phyloP scores from a whole-genome alignment of 2,888 invertebrate genomes.

The Andricus quercusramuli region DNA sequence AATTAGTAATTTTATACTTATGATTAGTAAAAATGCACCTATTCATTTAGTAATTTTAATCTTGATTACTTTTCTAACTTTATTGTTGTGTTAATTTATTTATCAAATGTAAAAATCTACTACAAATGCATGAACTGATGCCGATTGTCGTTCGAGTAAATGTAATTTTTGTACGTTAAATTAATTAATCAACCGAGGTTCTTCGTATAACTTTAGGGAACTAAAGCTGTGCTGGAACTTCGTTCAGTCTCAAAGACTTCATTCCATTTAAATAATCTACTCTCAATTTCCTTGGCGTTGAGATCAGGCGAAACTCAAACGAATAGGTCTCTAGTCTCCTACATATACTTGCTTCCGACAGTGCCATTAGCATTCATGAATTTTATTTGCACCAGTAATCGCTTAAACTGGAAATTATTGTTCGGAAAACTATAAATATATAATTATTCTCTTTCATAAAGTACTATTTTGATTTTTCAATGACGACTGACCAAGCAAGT shows the following conservation, averaged over 20 bases:
- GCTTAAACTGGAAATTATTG: neutral
- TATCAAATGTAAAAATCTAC: no score
- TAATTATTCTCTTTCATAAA: neutral
- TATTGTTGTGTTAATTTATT: neutral
- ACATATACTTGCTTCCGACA: neutral
- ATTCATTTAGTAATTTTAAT: no score
- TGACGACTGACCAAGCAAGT: no score
- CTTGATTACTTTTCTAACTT: neutral
- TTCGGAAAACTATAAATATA: neutral
- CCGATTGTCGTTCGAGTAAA: neutral
- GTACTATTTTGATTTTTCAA: neutral
- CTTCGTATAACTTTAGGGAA: neutral
- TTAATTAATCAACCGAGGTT: neutral
- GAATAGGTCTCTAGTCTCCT: conserved; percentile 46
- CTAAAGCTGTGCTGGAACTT: conserved; percentile 49
- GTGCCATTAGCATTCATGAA: neutral
- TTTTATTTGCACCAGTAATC: neutral
- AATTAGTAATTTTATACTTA: no score
- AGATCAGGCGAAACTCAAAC: conserved; percentile 49
- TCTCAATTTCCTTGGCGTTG: conserved; percentile 50
- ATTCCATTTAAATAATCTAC: conserved; percentile 65
- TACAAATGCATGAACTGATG: neutral
- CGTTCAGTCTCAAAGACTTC: conserved; percentile 58
- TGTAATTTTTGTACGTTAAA: neutral
- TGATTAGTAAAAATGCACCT: no score